Evolutionary conservation across 2,888 invertebrate species (phyloP).

Genomic region (Pocota personata): DNA sequence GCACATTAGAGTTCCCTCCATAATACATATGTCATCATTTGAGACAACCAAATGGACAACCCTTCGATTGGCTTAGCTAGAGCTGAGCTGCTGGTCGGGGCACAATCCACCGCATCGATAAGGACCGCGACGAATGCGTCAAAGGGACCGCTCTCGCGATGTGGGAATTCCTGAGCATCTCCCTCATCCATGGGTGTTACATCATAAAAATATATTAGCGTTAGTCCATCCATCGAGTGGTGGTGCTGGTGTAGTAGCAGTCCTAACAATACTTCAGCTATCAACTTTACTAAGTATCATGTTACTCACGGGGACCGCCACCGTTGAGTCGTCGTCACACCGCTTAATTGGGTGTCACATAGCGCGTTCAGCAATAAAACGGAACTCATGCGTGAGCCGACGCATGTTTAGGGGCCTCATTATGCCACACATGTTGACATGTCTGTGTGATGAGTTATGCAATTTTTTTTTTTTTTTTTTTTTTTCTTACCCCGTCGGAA

Average conservation of each 20-base stretch:
- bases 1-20: conserved; percentile 2
- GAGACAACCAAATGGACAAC: conserved; percentile 53
- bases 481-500: too few species aligned
- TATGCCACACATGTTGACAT: conserved; percentile 64
- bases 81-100: conserved; percentile 10
- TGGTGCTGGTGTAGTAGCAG: conserved; percentile 42
- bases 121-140: conserved; percentile 69
- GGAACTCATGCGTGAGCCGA: conserved; percentile 56
- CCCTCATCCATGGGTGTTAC: conserved; percentile 57
- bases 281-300: conserved; percentile 68
- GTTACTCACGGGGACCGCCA: conserved; percentile 62
- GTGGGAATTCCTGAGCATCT: conserved; percentile 53
- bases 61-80: conserved; percentile 52
- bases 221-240: neutral
- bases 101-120: conserved; percentile 63
- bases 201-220: conserved; percentile 70
- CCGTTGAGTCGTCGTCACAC: conserved; percentile 47
- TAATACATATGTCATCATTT: conserved; percentile 67
- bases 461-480: neutral
- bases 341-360: conserved; percentile 71
- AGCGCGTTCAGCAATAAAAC: conserved; percentile 56
- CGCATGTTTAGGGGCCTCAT: conserved; percentile 53
- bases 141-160: conserved; percentile 57
- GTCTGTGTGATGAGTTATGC: conserved; percentile 32
- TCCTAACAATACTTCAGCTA: conserved; percentile 58